Base-by-base conservation (phyloP, 92 coral and sea anemone genomes). In the Palythoa caribaeorum region DNA sequence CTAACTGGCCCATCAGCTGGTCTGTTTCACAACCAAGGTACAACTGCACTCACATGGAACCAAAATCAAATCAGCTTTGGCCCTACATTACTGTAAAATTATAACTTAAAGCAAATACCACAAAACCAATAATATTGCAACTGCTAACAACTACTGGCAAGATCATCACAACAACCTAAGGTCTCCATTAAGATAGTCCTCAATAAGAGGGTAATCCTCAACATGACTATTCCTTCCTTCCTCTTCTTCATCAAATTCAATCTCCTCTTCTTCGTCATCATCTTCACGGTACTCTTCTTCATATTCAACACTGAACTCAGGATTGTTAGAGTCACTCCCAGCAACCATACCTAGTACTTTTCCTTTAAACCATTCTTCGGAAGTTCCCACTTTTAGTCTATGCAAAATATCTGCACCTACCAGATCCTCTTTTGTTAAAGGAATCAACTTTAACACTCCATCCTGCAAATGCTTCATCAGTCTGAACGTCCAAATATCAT, bases 321-420 rank as follows among this genome's bases (percentile, higher is more conserved):
- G 83, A 59, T 78, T 57, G 15, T 78, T 51, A 14, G 69, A 71
- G 38, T 78, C 38, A 52, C 83, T 78, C 38, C 53, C 83, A 55
- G 70, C 19, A 2, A 55, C 44, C 14, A 55, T 38, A 59, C 83
- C 71, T 15, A 78, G 38, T 13, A 78, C 83, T 36, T 78, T 78
- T 39, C 83, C 81, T 35, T 36, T 78, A 78, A 78, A 78, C 83
- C 83, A 78, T 20, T 78, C 83, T 9, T 78, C 71, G 55, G 71
- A 55, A 16, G 8, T 38, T 16, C 71, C 83, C 14, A 78, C 71
- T 2, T 15, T 78, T 38, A 37, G 16, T 52, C 83, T 55, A 38
- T 78, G 83, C 28, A 13, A 38, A 71, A 55, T 78, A 59, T 38
- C 52, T 17, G 63, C 81, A 77, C 66, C 66, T 1, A 77, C n/a